Evolutionary conservation across 1,140 invertebrate genomes (phyloP), one percentile per base, ranked within the genome.

Genomic region (Drosophila rufa): DNA sequence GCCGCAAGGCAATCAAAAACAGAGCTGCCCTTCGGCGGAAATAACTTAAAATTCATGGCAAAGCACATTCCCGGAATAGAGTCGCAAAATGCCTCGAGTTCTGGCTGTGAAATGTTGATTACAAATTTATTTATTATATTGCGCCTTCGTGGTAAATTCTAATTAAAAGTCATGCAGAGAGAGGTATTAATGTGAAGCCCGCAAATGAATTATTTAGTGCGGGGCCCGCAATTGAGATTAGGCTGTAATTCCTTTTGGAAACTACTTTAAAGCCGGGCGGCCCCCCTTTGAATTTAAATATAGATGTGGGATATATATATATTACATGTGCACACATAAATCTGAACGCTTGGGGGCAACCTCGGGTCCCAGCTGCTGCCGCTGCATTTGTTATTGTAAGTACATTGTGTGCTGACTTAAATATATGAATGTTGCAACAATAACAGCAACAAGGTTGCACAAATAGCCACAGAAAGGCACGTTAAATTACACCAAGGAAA

Each of bases 381-480:
- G 9, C 45, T 62, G 57, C 64, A 62, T 17, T 47, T 64, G 59
- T 45, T 38, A 67, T 64, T 47, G n/a, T 47, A 30, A 15, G 19
- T 43, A 38, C 3, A 40, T 55, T 55, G 19, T 38, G 17, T 22
- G 6, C 33, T 30, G 33, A 57, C 43, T 65, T 68, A 30, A 69
- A 69, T 69, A 69, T 36, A 69, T 69, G 47, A 69, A 53, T 68
- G 19, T 6, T 43, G n/a, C 15, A 53, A 33, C 64, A 53, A 53
- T 36, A 68, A 53, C 19, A 69, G 46, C 47, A 70, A 58, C 45
- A 57, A 57, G 19, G 19, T 58, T 73, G 30, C 65, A 58, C 43
- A 70, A 70, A 53, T 25, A 79, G 71, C 80, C 65, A 45, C 76
- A 75, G 38, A 42, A 25, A 59, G 38, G 62, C 47, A 62, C 73